Percentiles rank a stretch among this genome's conserved stretches.
Conservation (phyloP, 2,888 invertebrate genomes). For the Leucophora obtusa region DNA sequence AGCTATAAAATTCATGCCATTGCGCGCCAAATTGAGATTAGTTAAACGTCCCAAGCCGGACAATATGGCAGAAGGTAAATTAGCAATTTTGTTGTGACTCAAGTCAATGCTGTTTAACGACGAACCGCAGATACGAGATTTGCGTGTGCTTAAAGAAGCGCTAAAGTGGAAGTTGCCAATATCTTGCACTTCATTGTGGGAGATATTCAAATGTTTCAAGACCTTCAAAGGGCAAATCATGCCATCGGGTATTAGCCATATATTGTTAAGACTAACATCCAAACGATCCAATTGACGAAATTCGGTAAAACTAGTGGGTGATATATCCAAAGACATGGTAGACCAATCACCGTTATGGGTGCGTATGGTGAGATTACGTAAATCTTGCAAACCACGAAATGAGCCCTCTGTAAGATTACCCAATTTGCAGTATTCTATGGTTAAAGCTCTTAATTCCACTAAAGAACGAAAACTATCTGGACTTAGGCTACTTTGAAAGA, state of each 20-base stretch:
- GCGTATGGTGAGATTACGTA: slow-evolving; percentile 90
- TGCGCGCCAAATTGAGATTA: slow-evolving; percentile 90
- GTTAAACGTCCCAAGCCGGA: slow-evolving; percentile 87
- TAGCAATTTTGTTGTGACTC: slow-evolving; percentile 90
- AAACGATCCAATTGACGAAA: slow-evolving; percentile 89
- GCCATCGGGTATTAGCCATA: slow-evolving; percentile 92
- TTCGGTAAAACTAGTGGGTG: slow-evolving; percentile 87
- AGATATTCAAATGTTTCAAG: slow-evolving; percentile 89
- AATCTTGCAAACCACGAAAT: slow-evolving; percentile 88
- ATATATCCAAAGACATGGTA: slow-evolving; percentile 90
- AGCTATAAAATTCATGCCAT: slow-evolving; percentile 91
- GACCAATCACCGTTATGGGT: slow-evolving; percentile 92
- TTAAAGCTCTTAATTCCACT: slow-evolving; percentile 87
- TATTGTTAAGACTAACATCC: slow-evolving; percentile 92
- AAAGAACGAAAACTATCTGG: slow-evolving; percentile 90
- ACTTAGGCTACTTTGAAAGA: slow-evolving; percentile 88
- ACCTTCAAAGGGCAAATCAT: slow-evolving; percentile 91
- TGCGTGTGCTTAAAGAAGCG: slow-evolving; percentile 80
- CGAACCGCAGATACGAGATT: slow-evolving; percentile 79
- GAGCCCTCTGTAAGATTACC: slow-evolving; percentile 90
- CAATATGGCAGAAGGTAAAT: slow-evolving; percentile 89
- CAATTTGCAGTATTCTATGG: slow-evolving; percentile 92
- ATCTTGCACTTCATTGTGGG: slow-evolving; percentile 92
- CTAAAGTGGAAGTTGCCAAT: slow-evolving; percentile 91
- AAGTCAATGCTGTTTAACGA: slow-evolving; percentile 90